Base-by-base conservation (phyloP, 92 coral and sea anemone species). In the Phenganax subtilis region DNA sequence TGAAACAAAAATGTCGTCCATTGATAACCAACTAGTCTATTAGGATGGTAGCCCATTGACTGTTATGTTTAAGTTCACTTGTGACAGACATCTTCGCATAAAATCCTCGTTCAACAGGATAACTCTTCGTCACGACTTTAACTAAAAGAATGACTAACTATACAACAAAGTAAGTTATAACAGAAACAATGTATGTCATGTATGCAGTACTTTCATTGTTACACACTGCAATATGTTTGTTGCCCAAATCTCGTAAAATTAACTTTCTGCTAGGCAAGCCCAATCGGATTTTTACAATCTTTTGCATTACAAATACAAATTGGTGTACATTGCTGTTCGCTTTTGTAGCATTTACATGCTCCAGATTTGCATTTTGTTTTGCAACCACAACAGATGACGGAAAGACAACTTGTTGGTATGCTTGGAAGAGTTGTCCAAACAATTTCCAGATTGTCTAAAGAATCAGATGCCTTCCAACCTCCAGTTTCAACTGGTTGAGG, bases 301-400 rank as follows among this genome's bases (percentile, higher is more conserved):
- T 27, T 57, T 12, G 62, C 69, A 12, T 76, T 27, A 47, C 81
- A 76, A 16, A 3, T 12, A 76, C 81, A 76, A 25, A 76, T 20
- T 8, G 81, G 66, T 8, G 81, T 76, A 57, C 81, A 76, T 8
- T 28, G 81, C 67, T 76, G 67, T 3, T 57, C 4, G 55, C 17
- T 76, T 57, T 57, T 76, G 69, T 31, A 76, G 81, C 81, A 76
- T 30, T 76, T 76, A 47, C 81, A 76, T 27, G 81, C 67, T 17
- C 53, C 81, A 37, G 67, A 8, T 17, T 57, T 17, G 52, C 81
- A 76, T 57, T 76, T 61, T 77, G 11, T 60, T 12, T 16, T 60
- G 57, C 71, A 59, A 12, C 71, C 82, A 51, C 82, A 77, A 31
- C 57, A 29, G 57, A 77, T 51, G 15, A 77, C 10, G 16, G 25